Conservation (phyloP, 2,113 vertebrate species). For the Amphilophus citrinellus region DNA sequence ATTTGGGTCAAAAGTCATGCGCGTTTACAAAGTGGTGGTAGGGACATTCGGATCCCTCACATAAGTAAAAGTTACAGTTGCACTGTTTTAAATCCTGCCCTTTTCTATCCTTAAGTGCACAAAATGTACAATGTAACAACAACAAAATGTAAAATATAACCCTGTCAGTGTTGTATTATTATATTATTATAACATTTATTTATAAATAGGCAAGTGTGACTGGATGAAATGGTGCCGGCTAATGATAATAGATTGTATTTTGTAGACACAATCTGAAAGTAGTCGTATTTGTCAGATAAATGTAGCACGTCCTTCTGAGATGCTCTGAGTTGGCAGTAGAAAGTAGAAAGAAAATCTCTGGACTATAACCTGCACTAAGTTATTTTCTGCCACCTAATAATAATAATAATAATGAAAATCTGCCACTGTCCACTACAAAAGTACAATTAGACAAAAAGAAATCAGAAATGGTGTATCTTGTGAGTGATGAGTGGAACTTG, state of each 20-base stretch:
- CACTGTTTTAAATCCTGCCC: not conserved
- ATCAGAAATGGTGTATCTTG: not conserved
- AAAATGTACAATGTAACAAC: not conserved
- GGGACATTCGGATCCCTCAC: not conserved
- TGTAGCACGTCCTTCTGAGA: not conserved
- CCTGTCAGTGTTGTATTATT: not conserved
- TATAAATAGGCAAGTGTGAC: not conserved
- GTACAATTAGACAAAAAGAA: not conserved
- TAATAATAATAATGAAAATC: constrained; percentile 1
- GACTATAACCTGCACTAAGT: not conserved
- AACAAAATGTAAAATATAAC: not conserved
- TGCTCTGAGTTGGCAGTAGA: not conserved
- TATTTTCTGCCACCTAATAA: not conserved
- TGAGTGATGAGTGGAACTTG: not conserved
- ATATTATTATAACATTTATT: not conserved
- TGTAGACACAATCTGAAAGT: not conserved
- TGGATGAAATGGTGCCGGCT: not conserved
- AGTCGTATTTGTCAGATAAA: not conserved
- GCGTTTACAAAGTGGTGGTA: constrained; percentile 9
- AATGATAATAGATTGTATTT: not conserved
- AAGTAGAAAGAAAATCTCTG: not conserved
- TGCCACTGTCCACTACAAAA: not conserved
- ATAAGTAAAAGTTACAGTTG: not conserved
- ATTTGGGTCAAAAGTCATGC: no score
- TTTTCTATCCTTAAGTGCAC: no score